phyloP scores from a whole-genome alignment of 2,113 vertebrate species.

The Pipa parva region DNA sequence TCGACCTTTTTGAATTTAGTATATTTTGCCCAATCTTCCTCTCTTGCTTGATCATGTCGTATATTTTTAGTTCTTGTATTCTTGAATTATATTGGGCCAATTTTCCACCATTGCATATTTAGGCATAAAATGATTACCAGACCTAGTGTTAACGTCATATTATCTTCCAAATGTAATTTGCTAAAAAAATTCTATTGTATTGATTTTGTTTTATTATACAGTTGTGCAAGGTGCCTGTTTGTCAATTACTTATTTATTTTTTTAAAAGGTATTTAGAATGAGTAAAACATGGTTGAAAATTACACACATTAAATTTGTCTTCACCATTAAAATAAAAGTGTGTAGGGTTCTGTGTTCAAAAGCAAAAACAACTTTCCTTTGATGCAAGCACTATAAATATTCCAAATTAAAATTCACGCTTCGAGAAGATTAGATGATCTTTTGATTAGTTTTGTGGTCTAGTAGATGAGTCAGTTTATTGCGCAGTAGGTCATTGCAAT shows the following conservation, averaged over 20 bases:
- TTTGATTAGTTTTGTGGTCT: slow-evolving; percentile 51
- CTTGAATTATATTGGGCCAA: too few relatives aligned
- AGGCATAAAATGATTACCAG: too few relatives aligned
- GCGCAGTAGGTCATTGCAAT: slow-evolving; percentile 47
- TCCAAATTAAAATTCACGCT: slow-evolving; percentile 38
- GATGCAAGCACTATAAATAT: slow-evolving; percentile 37
- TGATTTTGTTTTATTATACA: not conserved
- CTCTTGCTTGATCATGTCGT: too few relatives aligned
- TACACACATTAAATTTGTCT: not conserved
- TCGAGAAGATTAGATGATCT: slow-evolving; percentile 26
- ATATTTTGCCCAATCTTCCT: too few relatives aligned
- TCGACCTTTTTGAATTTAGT: too few relatives aligned
- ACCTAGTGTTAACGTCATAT: too few relatives aligned
- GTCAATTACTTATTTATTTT: too few relatives aligned
- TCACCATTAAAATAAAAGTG: slow-evolving; percentile 6
- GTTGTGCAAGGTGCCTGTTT: not conserved
- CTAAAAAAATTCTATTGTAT: not conserved
- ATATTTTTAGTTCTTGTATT: too few relatives aligned
- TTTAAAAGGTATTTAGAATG: not conserved
- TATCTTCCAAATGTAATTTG: too few relatives aligned
- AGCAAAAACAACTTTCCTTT: slow-evolving; percentile 25
- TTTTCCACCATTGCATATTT: too few relatives aligned
- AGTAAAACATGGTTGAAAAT: not conserved
- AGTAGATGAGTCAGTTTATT: slow-evolving; percentile 44
- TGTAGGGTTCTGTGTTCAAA: slow-evolving; percentile 17